Percentiles rank a stretch among this genome's conserved stretches.
These are phyloP conservation scores for Odontothrips loti DNA, from an alignment of 2,888 invertebrate species.

Conservation along the genomic window DNA sequence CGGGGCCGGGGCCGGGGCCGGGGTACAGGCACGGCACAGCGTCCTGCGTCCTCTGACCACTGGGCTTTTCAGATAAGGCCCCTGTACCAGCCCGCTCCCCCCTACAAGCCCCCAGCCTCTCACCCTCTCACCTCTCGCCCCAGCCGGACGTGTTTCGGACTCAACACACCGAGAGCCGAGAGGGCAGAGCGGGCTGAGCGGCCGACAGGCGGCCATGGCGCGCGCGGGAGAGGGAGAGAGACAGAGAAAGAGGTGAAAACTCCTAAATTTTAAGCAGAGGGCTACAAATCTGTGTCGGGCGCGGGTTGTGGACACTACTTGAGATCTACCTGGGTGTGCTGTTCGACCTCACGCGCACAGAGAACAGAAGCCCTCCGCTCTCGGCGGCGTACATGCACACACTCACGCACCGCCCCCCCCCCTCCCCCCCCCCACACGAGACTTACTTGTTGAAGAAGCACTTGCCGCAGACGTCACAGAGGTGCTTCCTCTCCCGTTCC, in stretches of 20 bases:
- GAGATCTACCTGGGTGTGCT: slow-evolving; percentile 39
- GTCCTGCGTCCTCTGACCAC: too few relatives aligned
- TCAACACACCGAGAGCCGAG: too few relatives aligned
- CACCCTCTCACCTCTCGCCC: too few relatives aligned
- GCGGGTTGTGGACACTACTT: background rate
- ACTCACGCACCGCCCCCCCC: background rate
- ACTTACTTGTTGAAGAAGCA: slow-evolving; percentile 49
- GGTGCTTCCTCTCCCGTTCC: slow-evolving; percentile 41
- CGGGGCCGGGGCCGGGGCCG: too few relatives aligned
- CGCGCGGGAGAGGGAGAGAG: slow-evolving; percentile 36
- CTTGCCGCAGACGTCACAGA: slow-evolving; percentile 45
- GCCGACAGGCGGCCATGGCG: too few relatives aligned
- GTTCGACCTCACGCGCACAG: slow-evolving; percentile 38
- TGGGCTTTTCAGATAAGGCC: too few relatives aligned
- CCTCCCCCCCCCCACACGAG: background rate
- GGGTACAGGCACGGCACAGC: too few relatives aligned
- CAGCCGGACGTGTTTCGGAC: too few relatives aligned
- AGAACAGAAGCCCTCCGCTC: too few relatives aligned
- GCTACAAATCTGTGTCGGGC: background rate
- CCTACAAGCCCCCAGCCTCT: too few relatives aligned
- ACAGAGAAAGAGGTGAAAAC: slow-evolving; percentile 36
- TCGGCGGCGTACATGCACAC: slow-evolving; percentile 31
- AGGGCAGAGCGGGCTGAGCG: too few relatives aligned
- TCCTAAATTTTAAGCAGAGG: slow-evolving; percentile 23
- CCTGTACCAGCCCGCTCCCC: too few relatives aligned